These are phyloP conservation scores for Sebastiscus albofasciatus DNA, from an alignment of 2,797 vertebrate genomes.

Conservation along the genomic window DNA sequence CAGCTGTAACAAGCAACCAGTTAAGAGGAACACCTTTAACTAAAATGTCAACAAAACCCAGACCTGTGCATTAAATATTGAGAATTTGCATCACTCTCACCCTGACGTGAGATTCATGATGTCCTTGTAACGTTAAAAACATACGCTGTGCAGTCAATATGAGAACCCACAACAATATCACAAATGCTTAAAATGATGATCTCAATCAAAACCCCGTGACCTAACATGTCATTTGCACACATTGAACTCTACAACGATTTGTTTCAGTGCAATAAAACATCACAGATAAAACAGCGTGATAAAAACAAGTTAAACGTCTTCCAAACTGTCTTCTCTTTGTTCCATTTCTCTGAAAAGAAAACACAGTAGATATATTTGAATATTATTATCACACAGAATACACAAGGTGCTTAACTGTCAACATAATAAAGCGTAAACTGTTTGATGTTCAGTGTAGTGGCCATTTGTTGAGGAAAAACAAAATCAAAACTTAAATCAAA, in stretches of 20 bases:
- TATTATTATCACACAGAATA: background rate
- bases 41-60: background rate
- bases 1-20: background rate
- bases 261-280: conserved; percentile 39
- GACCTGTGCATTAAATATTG: background rate
- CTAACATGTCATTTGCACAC: background rate
- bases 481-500: no score
- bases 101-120: background rate
- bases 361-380: background rate
- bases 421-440: background rate
- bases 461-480: no score
- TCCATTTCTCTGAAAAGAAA: conserved; percentile 20
- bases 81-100: background rate
- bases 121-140: background rate
- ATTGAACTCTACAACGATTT: background rate
- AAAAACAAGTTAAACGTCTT: conserved; percentile 11
- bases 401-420: background rate
- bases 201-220: background rate
- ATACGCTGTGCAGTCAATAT: background rate
- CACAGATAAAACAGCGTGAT: conserved; percentile 12
- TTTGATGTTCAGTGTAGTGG: background rate
- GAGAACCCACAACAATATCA: background rate
- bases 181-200: background rate
- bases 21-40: background rate
- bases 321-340: background rate